Base-by-base conservation (phyloP, 1,140 invertebrate species). In the Orchestia grillus region DNA sequence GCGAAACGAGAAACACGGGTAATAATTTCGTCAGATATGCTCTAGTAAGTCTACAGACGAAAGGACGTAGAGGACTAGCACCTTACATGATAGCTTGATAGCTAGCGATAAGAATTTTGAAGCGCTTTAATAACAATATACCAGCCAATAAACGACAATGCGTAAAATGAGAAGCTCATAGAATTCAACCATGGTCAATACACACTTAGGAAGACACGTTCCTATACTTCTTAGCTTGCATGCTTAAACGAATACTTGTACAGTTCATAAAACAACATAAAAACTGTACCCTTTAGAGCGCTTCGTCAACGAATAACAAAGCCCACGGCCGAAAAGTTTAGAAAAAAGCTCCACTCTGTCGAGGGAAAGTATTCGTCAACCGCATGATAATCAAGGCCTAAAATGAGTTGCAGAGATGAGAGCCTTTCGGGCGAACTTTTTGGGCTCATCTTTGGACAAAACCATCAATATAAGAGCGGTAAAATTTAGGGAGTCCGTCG, bases 381-480 rank as follows among this genome's bases (percentile, higher is more conserved):
- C 88, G 36, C 88, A 90, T 90, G 88, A 90, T 90, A 15, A 90
- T 90, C n/a, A 90, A 90, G 88, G 41, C 43, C 88, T 41, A 44
- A 44, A 90, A 90, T 90, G 88, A 90, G 88, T 90, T 90, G 88
- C 88, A 44, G 88, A 90, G 41, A 42, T 42, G 88, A 42, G 88
- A 90, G 43, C 88, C 88, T 90, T 90, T 90, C 43, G 88, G 3
- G 41, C 88, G 88, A 90, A 42, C 41, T 90, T 90, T 90, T 44
- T 16, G 23, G 41, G 88, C 88, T 90, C 88, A 90, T 90, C 88
- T 42, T 41, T 11, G 88, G 41, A 44, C 88, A 90, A 90, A 90
- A 44, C 88, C 88, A 90, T 90, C 88, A 90, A 90, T 90, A 90
- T 90, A 90, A 90, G 41, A 42, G 88, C 88, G 88, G 88, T 90